phyloP scores from a whole-genome alignment of 2,888 invertebrate genomes.

The Catocala fraxini region DNA sequence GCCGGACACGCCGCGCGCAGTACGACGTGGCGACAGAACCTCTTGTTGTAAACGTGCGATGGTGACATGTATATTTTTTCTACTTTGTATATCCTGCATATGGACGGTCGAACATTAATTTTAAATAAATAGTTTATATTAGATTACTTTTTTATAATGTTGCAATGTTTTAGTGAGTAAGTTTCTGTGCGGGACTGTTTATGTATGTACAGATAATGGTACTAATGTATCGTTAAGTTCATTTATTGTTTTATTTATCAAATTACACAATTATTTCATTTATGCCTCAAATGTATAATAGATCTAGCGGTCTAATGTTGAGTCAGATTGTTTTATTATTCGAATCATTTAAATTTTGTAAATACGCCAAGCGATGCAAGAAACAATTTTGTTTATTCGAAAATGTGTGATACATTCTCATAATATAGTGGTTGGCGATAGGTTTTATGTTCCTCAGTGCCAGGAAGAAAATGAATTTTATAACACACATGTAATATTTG shows the following conservation, averaged over 20 bases:
- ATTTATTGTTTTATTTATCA: constrained; percentile 54
- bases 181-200: constrained; percentile 69
- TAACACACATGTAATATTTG: constrained; percentile 67
- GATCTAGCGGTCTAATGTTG: constrained; percentile 20
- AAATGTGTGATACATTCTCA: constrained; percentile 48
- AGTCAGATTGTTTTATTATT: constrained; percentile 34
- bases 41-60: constrained; percentile 62
- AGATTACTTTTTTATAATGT: constrained; percentile 72
- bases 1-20: constrained; percentile 30
- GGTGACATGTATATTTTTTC: constrained; percentile 85
- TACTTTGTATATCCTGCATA: constrained; percentile 80
- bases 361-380: constrained; percentile 69
- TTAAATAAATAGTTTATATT: constrained; percentile 65
- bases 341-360: constrained; percentile 59
- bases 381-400: constrained; percentile 48
- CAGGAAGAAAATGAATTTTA: constrained; percentile 50
- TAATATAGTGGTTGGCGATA: constrained; percentile 43
- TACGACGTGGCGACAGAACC: constrained; percentile 31
- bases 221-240: constrained; percentile 53
- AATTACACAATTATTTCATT: constrained; percentile 27
- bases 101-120: constrained; percentile 66
- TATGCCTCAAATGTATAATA: constrained; percentile 18
- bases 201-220: constrained; percentile 68
- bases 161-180: constrained; percentile 73
- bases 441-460: constrained; percentile 51